phyloP scores from a whole-genome alignment of 2,113 vertebrate species.

The Salvelinus namaycush region DNA sequence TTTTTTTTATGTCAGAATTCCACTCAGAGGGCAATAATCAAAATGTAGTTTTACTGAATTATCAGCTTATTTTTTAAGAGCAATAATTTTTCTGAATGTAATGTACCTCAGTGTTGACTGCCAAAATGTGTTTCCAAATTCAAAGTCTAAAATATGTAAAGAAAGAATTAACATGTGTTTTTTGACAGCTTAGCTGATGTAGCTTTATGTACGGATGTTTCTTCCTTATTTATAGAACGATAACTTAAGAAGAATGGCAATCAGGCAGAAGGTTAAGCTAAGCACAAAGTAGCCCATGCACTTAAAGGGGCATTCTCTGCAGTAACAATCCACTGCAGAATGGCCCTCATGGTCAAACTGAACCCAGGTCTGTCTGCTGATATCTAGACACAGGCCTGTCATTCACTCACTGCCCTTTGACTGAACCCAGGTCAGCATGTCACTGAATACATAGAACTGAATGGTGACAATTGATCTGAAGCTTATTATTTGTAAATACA shows the following conservation, averaged over 20 bases:
- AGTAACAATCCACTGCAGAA: slow-evolving; percentile 79
- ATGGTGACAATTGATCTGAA: slow-evolving; percentile 15
- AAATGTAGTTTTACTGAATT: slow-evolving; percentile 31
- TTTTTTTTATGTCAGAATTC: not conserved
- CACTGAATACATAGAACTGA: slow-evolving; percentile 34
- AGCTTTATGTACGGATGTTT: slow-evolving; percentile 15
- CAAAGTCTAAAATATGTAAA: slow-evolving; percentile 64
- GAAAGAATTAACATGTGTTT: slow-evolving; percentile 48
- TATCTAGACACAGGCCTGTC: slow-evolving; percentile 14
- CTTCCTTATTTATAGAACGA: slow-evolving; percentile 71
- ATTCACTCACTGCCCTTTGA: slow-evolving; percentile 47
- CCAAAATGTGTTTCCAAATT: slow-evolving; percentile 79
- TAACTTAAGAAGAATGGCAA: slow-evolving; percentile 65
- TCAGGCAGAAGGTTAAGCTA: slow-evolving; percentile 74
- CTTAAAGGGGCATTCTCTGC: slow-evolving; percentile 75
- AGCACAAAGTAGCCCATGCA: slow-evolving; percentile 56
- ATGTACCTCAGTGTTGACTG: slow-evolving; percentile 55
- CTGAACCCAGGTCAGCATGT: slow-evolving; percentile 32
- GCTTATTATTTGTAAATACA: slow-evolving; percentile 15
- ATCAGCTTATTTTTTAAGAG: slow-evolving; percentile 30
- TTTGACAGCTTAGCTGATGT: slow-evolving; percentile 14
- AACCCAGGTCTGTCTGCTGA: not conserved
- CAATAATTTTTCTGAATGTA: slow-evolving; percentile 53
- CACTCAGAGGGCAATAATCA: slow-evolving; percentile 20
- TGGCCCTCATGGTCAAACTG: slow-evolving; percentile 36